These are phyloP conservation scores for Brachionus calyciflorus DNA, from an alignment of 1,140 invertebrate species.

Conservation along the genomic window DNA sequence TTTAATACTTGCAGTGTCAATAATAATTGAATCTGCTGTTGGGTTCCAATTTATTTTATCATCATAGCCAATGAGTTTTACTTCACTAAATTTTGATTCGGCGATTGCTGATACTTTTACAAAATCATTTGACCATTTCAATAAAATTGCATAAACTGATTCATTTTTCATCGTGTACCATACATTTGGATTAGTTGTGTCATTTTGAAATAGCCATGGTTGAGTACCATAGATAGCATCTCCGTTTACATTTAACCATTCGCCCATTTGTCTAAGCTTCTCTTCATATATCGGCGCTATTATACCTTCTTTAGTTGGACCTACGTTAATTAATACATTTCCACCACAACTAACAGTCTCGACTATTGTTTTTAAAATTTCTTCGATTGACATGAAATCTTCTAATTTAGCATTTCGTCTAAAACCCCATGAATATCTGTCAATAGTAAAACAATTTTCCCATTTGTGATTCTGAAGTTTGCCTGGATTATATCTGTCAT, in stretches of 20 bases:
- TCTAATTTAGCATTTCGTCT: slow-evolving; percentile 68
- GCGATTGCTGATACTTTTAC: slow-evolving; percentile 2
- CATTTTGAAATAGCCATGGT: slow-evolving; percentile 47
- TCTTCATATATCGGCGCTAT: slow-evolving; percentile 87
- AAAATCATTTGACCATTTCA: slow-evolving; percentile 35
- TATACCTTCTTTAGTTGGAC: slow-evolving; percentile 81
- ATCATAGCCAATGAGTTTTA: slow-evolving; percentile 1
- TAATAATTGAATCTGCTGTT: background rate
- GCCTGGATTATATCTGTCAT: slow-evolving; percentile 79
- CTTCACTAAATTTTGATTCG: background rate
- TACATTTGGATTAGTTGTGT: slow-evolving; percentile 45
- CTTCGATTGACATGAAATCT: slow-evolving; percentile 70
- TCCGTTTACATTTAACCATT: slow-evolving; percentile 80
- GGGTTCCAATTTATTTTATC: slow-evolving; percentile 7
- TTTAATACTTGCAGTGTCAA: background rate
- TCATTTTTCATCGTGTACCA: slow-evolving; percentile 41
- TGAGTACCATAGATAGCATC: slow-evolving; percentile 78
- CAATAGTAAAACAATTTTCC: slow-evolving; percentile 75
- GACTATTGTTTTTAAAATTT: slow-evolving; percentile 72
- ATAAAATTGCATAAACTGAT: slow-evolving; percentile 35
- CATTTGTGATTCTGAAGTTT: slow-evolving; percentile 59
- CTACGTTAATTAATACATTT: slow-evolving; percentile 83
- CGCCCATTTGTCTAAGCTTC: slow-evolving; percentile 68
- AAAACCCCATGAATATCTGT: slow-evolving; percentile 72
- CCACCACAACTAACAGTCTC: slow-evolving; percentile 79